phyloP scores from a whole-genome alignment of 2,797 vertebrate species.

The Alectoris magna region DNA sequence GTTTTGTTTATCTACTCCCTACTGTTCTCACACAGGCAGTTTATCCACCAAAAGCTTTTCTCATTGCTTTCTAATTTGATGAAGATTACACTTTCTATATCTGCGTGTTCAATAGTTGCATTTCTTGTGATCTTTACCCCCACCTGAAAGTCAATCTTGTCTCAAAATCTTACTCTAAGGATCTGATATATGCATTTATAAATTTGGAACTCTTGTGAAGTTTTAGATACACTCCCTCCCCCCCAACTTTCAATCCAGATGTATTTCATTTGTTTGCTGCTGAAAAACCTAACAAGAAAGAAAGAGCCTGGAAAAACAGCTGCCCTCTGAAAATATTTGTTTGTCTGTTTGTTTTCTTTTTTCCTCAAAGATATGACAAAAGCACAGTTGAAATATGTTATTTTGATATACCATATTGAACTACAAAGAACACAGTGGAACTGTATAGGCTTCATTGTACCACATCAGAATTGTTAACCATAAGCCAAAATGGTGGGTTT shows the following conservation, averaged over 20 bases:
- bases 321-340: not conserved
- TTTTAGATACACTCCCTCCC: not conserved
- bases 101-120: fast-evolving
- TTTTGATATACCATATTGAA: not conserved
- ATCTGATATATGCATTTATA: not conserved
- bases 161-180: not conserved
- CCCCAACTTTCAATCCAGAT: not conserved
- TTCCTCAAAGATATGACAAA: fast-evolving
- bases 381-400: not conserved
- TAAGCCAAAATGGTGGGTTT: not conserved
- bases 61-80: not conserved
- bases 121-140: not conserved
- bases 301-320: not conserved
- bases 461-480: not conserved
- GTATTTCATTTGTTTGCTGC: not conserved
- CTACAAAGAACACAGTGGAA: not conserved
- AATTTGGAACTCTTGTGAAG: not conserved
- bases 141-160: not conserved
- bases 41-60: not conserved
- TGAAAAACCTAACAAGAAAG: not conserved
- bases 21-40: not conserved
- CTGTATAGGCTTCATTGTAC: not conserved
- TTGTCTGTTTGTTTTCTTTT: not conserved
- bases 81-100: not conserved
- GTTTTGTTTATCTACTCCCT: not conserved